Evolutionary conservation across 2,797 vertebrate species (phyloP).

Genomic region (Phrynocephalus forsythii): DNA sequence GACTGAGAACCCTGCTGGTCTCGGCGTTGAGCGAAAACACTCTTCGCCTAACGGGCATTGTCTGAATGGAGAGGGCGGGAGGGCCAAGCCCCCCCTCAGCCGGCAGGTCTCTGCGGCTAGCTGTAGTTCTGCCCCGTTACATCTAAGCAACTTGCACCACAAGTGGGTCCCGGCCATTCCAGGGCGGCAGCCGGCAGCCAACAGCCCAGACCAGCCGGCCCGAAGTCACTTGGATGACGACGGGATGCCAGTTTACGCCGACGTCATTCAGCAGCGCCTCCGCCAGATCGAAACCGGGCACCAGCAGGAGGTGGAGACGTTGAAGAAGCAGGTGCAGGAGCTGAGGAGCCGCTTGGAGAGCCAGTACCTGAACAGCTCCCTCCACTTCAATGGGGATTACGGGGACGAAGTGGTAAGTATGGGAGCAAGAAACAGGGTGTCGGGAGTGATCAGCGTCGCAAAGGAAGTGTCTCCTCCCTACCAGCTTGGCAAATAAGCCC

Average conservation of each 20-base stretch:
- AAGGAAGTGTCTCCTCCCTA: no score
- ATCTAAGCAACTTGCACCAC: slow-evolving; percentile 83
- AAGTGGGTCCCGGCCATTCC: slow-evolving; percentile 74
- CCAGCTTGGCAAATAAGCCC: no score
- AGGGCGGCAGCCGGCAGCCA: slow-evolving; percentile 71
- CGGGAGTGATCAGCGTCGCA: no score
- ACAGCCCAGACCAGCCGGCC: slow-evolving; percentile 90
- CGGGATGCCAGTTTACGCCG: slow-evolving; percentile 90
- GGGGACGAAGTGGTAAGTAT: slow-evolving; percentile 93
- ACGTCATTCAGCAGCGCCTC: slow-evolving; percentile 92
- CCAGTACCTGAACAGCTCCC: slow-evolving; percentile 83
- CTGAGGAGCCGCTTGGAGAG: slow-evolving; percentile 92
- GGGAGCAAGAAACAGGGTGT: no score
- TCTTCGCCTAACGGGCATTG: slow-evolving; percentile 76
- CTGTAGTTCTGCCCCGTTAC: slow-evolving; percentile 84
- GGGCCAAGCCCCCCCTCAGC: slow-evolving; percentile 81
- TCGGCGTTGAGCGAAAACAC: slow-evolving; percentile 56
- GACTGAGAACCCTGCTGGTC: slow-evolving; percentile 51
- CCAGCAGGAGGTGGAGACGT: slow-evolving; percentile 93
- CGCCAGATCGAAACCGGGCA: slow-evolving; percentile 96
- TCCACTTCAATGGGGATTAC: slow-evolving; percentile 90
- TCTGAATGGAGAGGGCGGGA: slow-evolving; percentile 77
- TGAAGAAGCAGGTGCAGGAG: slow-evolving; percentile 97
- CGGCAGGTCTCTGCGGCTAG: slow-evolving; percentile 86
- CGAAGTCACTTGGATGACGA: slow-evolving; percentile 94